phyloP scores from a whole-genome alignment of 2,113 vertebrate species.

The Falco punctatus region DNA sequence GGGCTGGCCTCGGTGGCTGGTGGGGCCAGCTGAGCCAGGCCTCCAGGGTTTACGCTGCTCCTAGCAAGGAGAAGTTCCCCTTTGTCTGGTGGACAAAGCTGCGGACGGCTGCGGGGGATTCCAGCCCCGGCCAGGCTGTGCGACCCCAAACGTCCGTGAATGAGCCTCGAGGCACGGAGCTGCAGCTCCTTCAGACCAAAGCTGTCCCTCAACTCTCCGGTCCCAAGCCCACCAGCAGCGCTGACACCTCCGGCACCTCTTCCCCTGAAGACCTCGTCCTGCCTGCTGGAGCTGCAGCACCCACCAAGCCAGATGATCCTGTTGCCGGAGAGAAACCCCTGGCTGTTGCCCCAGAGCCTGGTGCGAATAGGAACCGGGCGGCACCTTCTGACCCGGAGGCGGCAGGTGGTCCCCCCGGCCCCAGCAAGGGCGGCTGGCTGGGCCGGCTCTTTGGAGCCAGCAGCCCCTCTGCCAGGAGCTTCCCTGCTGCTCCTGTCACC shows the following conservation, averaged over 20 bases:
- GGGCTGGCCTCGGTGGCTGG: slow-evolving; percentile 42
- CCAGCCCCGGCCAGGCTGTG: neutral
- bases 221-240: neutral
- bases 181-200: slow-evolving; percentile 7
- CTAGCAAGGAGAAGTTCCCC: slow-evolving; percentile 45
- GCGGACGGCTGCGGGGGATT: neutral
- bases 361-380: fast-evolving
- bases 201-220: fast-evolving
- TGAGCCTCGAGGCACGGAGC: neutral
- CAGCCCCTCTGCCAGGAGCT: neutral
- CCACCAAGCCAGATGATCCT: fast-evolving
- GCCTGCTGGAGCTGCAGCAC: neutral
- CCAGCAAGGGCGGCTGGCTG: slow-evolving; percentile 61
- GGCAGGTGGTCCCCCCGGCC: fast-evolving
- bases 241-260: neutral
- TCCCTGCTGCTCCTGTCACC: neutral
- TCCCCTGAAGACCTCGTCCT: neutral
- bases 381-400: neutral
- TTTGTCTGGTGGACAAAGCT: slow-evolving; percentile 59
- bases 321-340: neutral
- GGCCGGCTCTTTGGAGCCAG: slow-evolving; percentile 88
- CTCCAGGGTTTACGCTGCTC: slow-evolving; percentile 60
- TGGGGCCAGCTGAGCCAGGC: slow-evolving; percentile 77
- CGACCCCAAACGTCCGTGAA: fast-evolving
- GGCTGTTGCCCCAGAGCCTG: neutral